Evolutionary conservation across 1,140 invertebrate genomes (phyloP).

Genomic region (Heliconius melpomene): DNA sequence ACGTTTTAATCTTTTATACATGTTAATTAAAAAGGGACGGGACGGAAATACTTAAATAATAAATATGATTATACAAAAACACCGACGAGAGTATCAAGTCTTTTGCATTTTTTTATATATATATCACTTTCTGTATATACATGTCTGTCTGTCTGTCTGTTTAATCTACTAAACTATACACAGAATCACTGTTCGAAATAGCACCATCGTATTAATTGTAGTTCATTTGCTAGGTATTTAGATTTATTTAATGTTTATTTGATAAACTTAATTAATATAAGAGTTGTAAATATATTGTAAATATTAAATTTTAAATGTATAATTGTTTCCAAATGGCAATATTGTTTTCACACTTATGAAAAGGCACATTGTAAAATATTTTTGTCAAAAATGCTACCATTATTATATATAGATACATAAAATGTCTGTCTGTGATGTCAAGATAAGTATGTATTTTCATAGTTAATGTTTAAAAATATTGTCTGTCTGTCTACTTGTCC

Average conservation of each 20-base stretch:
- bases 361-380: not conserved
- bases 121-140: constrained; percentile 37
- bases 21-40: constrained; percentile 3
- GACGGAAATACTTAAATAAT: not conserved
- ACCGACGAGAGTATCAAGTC: not conserved
- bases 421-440: no score
- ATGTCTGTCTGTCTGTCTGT: not conserved
- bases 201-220: constrained; percentile 50
- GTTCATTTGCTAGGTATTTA: constrained; percentile 41
- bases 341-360: constrained; percentile 22
- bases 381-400: not conserved
- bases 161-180: constrained; percentile 24
- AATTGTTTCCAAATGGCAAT: constrained; percentile 32
- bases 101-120: not conserved
- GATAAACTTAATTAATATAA: constrained; percentile 27
- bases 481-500: no score
- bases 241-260: constrained; percentile 40
- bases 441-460: no score
- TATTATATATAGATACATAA: not conserved
- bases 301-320: constrained; percentile 28
- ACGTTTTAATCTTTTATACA: not conserved
- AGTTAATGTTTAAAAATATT: no score
- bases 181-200: constrained; percentile 42
- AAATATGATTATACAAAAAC: not conserved
- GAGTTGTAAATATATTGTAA: constrained; percentile 35